These are phyloP conservation scores for Patella pellucida DNA, from an alignment of 2,888 invertebrate genomes.

Conservation along the genomic window DNA sequence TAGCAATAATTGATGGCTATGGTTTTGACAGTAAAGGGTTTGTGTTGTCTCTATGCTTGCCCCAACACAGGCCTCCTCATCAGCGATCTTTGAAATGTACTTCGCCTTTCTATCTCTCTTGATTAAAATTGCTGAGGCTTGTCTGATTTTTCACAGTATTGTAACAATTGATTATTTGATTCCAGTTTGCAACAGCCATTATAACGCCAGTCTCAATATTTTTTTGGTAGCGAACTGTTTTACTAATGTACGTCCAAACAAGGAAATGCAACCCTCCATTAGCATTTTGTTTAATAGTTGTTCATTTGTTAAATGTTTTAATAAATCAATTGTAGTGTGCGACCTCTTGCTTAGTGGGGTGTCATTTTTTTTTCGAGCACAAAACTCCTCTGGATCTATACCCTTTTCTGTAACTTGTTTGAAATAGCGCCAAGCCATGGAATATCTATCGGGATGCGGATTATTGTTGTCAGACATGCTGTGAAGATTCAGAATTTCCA, in stretches of 20 bases:
- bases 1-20: no score
- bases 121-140: no score
- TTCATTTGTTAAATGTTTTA: neutral
- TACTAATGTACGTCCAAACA: neutral
- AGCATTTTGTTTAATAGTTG: neutral
- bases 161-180: no score
- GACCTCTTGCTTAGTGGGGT: neutral
- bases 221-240: neutral
- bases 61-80: no score
- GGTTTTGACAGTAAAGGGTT: no score
- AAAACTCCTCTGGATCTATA: neutral
- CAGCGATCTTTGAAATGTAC: no score
- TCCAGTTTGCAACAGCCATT: no score
- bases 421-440: neutral
- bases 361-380: neutral
- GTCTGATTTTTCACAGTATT: no score
- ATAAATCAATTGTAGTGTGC: neutral
- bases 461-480: slow-evolving; percentile 16
- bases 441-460: slow-evolving; percentile 15
- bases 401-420: neutral
- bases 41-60: no score
- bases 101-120: no score
- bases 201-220: neutral
- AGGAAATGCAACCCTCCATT: neutral
- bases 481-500: slow-evolving; percentile 12